Conservation (phyloP, 2,888 invertebrate genomes). For the Volucella inflata region DNA sequence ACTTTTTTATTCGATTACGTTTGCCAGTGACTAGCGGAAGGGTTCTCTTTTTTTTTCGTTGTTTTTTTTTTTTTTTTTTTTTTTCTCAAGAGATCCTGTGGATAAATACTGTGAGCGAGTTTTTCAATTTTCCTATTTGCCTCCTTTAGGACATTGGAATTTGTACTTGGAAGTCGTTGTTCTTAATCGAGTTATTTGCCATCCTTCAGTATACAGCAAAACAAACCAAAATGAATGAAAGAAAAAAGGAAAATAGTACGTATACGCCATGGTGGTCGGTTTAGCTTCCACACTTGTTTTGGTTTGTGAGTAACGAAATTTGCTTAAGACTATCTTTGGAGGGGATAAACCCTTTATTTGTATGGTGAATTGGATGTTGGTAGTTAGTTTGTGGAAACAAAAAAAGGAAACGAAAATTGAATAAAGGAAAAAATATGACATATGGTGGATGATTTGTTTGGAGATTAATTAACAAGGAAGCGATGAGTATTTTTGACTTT, state of each 20-base stretch:
- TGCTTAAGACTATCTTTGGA: background rate
- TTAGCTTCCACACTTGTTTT: constrained; percentile 23
- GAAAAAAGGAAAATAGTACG: constrained; percentile 29
- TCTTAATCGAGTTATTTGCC: constrained; percentile 67
- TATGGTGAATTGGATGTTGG: background rate
- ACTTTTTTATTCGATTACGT: constrained; percentile 23
- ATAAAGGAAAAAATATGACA: too few relatives aligned
- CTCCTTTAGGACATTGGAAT: constrained; percentile 60
- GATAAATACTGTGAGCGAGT: constrained; percentile 56
- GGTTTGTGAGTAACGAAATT: background rate
- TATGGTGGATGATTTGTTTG: too few relatives aligned
- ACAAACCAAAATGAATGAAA: background rate
- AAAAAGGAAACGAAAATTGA: background rate
- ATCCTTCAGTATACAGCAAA: background rate
- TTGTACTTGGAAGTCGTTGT: constrained; percentile 53
- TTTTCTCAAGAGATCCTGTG: constrained; percentile 41
- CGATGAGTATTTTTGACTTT: too few relatives aligned
- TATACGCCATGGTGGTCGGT: constrained; percentile 45
- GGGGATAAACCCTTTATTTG: background rate
- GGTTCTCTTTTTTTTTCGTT: background rate
- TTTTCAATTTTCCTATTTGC: constrained; percentile 68
- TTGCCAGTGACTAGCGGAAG: constrained; percentile 8
- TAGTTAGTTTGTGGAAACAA: constrained; percentile 4
- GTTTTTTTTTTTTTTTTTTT: constrained; percentile 1
- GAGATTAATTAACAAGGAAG: too few relatives aligned